phyloP scores from a whole-genome alignment of 2,888 invertebrate species.

The Acleris laterana region DNA sequence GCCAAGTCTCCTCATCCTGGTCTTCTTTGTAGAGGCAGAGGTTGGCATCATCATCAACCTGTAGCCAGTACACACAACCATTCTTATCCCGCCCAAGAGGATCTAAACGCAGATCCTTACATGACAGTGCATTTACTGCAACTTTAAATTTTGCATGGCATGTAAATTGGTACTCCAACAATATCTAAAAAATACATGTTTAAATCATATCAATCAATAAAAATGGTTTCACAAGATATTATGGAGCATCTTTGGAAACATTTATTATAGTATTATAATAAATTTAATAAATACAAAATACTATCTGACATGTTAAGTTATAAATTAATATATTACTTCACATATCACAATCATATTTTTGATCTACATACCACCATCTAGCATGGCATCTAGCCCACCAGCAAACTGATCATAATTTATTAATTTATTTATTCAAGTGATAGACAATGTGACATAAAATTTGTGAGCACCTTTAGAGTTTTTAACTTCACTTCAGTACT shows the following conservation, averaged over 20 bases:
- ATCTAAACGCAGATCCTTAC: slow-evolving; percentile 91
- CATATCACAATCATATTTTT: background rate
- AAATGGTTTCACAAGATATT: background rate
- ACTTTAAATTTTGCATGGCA: slow-evolving; percentile 96
- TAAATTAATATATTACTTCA: background rate
- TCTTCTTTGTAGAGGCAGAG: slow-evolving; percentile 97
- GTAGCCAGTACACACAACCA: slow-evolving; percentile 97
- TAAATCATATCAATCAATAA: background rate
- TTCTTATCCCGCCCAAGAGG: slow-evolving; percentile 96
- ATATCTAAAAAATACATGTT: slow-evolving; percentile 84
- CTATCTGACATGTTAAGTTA: background rate
- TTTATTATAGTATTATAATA: background rate
- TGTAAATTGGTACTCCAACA: slow-evolving; percentile 98
- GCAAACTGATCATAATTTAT: no score
- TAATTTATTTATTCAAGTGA: no score
- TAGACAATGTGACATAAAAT: no score
- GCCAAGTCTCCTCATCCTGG: slow-evolving; percentile 98
- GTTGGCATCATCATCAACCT: slow-evolving; percentile 94
- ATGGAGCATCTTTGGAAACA: no score
- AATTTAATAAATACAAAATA: background rate
- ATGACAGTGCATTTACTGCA: slow-evolving; percentile 90
- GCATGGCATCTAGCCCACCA: no score
- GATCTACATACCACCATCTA: no score
- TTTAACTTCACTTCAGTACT: slow-evolving; percentile 94
- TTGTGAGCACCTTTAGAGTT: slow-evolving; percentile 90